These are phyloP conservation scores for Noctilio leporinus DNA, from an alignment of 2,113 vertebrate species.

Conservation along the genomic window DNA sequence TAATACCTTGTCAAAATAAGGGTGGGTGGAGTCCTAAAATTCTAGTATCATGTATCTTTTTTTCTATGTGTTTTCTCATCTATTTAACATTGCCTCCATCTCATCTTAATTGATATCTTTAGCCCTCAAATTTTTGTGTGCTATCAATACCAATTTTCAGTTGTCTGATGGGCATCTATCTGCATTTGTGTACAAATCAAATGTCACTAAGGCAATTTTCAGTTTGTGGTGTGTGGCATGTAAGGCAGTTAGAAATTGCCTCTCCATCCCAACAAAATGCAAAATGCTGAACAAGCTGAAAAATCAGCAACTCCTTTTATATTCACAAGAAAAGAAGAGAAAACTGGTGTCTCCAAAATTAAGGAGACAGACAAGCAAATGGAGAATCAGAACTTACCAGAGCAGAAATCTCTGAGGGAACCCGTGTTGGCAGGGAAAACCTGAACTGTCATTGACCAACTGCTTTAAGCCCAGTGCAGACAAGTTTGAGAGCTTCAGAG, in stretches of 20 bases:
- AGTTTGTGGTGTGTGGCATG: neutral
- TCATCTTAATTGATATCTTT: neutral
- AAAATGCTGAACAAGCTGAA: neutral
- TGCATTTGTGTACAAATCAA: neutral
- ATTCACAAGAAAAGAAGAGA: neutral
- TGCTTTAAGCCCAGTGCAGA: neutral
- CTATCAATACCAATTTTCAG: neutral
- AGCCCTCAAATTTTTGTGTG: neutral
- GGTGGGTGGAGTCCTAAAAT: neutral
- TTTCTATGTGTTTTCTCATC: neutral
- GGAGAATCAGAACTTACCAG: neutral
- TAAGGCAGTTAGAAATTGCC: neutral
- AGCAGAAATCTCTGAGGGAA: neutral
- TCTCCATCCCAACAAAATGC: neutral
- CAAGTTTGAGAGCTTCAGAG: neutral
- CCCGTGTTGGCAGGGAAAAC: neutral
- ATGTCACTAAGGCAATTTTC: neutral
- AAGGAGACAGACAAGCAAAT: neutral
- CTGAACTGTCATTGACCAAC: neutral
- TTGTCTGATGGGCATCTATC: neutral
- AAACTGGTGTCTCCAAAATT: neutral
- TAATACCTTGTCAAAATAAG: neutral
- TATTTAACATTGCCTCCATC: neutral
- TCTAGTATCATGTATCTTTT: neutral
- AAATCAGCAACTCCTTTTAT: neutral